Evolutionary conservation across 2,113 vertebrate genomes (phyloP).

Genomic region (Sphyrna mokarran): DNA sequence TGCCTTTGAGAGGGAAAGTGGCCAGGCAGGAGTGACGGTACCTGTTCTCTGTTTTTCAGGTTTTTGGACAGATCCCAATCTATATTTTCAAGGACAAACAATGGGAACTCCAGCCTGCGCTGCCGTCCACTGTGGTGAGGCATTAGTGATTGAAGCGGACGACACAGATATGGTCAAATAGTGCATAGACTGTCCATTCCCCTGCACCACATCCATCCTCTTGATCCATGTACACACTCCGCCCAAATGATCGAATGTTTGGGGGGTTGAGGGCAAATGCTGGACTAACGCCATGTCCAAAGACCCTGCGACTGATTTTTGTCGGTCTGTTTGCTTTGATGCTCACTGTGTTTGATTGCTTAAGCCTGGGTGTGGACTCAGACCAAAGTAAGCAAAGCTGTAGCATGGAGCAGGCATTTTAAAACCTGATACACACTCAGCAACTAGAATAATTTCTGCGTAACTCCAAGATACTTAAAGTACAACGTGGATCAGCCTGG

Average conservation of each 20-base stretch:
- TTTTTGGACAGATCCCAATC: conserved; percentile 13
- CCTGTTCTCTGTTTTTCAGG: background rate
- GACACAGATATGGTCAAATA: background rate
- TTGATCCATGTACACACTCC: background rate
- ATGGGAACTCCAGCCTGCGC: conserved; percentile 2
- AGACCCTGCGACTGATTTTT: no score
- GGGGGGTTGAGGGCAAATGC: no score
- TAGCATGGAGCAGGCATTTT: no score
- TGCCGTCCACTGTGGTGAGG: background rate
- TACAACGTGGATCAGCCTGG: background rate
- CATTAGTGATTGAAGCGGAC: background rate
- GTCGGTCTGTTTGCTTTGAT: no score
- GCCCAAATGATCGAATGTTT: no score
- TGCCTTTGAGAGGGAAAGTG: background rate
- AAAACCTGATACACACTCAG: no score
- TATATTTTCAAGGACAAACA: background rate
- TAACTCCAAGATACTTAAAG: no score
- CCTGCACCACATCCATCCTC: background rate
- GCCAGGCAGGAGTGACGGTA: background rate
- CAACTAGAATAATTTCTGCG: no score
- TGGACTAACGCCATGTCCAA: no score
- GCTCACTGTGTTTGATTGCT: no score
- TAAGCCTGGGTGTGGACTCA: no score
- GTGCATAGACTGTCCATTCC: background rate
- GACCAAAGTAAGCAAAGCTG: no score